Evolutionary conservation across 2,113 vertebrate genomes (phyloP), one percentile per base, ranked within the genome.

Genomic region (Clarias macrocephalus): DNA sequence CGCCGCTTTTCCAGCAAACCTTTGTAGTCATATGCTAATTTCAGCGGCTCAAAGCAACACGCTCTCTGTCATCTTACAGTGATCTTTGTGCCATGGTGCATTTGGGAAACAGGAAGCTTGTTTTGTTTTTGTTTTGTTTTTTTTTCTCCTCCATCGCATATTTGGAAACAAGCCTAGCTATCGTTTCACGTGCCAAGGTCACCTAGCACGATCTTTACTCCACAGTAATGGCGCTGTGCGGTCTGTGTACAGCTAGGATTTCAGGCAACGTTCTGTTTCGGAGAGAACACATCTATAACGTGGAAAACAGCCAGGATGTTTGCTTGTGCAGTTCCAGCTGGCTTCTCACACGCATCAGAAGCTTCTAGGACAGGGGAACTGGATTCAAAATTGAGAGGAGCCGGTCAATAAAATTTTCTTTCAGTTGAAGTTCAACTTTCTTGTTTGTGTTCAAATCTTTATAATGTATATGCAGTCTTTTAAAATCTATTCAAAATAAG

Each of bases 101-200:
- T 30, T 62, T 28, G 16, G 37, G 57, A 82, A 62, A 75, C 25
- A 48, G 23, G 54, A 23, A 21, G 79, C 48, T 28, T 19, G 25
- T 83, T 63, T 87, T 12, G 68, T 33, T 33, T 33, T 33, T 33
- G 33, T 7, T 33, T 48, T 4, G 12, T 79, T 5, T 52, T 42
- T 81, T 30, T 77, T 56, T 19, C 1, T 65, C 19, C 30, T 56
- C 12, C 19, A 25, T 57, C 48, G 18, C 52, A 54, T 52, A 33
- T 76, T 65, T 73, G 80, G 86, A 81, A 56, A 3, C 59, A 66
- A 82, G 80, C 80, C 79, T 85, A 60, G 16, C 84, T 72, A 76
- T 77, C n/a, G 30, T 79, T 85, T 77, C 56, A 83, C 80, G 73
- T 65, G 84, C 30, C 80, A 89, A 88, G 88, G 88, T 88, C n/a